Base-by-base conservation (phyloP, 2,888 invertebrate genomes). In the Trissoscelio sp. region DNA sequence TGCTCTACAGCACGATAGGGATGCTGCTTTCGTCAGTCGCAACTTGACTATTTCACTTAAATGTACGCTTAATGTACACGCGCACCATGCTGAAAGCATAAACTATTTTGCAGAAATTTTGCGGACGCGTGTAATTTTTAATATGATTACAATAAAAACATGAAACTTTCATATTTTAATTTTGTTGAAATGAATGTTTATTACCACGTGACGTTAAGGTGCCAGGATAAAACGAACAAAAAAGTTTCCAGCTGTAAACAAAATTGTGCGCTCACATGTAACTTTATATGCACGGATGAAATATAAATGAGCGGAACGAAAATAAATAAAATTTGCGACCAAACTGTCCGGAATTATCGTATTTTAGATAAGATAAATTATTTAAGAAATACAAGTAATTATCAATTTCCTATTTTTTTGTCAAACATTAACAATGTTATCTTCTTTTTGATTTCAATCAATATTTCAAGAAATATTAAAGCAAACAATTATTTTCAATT, bases 131-230 rank as follows among this genome's bases (percentile, higher is more conserved):
- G 46, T 77, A 62, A 77, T 69, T 60, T 77, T 62, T 69, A 62
- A 69, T 62, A 51, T 37, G 16, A 46, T 62, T 69, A 69, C 34
- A 79, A 67, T 73, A 79, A 66, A 67, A 73, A 51, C 60, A 73
- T 60, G 73, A 73, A 73, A 73, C 42, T 67, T 73, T 73, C 66
- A 73, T 79, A 79, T 79, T 72, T 79, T 79, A 72, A 72, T 79
- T 79, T 44, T 18, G 58, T 20, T 18, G 18, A 67, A 79, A 72
- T 73, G 79, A 79, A 72, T 72, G 72, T 79, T 79, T 79, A 79
- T 73, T 79, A 72, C 53, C 11, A n/a, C 24, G 24, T 12, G 28
- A 20, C 20, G 53, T 44, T 16, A 64, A 70, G 57, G 16, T 31
- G 18, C 20, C 3, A 14, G 14, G 11, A 9, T 16, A 34, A 66